Base-by-base conservation (phyloP, 2,888 invertebrate species). In the Chorisops tibialis region DNA sequence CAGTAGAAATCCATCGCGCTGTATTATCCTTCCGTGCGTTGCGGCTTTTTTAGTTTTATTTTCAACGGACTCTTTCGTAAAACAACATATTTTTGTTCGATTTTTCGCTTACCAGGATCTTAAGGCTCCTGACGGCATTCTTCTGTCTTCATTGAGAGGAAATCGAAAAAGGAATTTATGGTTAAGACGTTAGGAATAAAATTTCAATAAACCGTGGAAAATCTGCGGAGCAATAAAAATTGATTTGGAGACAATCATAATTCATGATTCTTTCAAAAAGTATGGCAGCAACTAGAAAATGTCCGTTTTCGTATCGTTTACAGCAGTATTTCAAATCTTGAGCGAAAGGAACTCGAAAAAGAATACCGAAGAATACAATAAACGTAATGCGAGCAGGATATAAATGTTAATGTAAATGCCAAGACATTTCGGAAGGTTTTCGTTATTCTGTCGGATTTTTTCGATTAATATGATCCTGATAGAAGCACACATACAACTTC, bases 221-320 rank as follows among this genome's bases (percentile, higher is more conserved):
- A 63, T 63, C 63, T 61, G 56, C 49, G 39, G 41, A 48, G 63
- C 58, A 63, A 63, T 63, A 63, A 63, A 63, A 63, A 63, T 54
- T 63, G 63, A 63, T 63, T 63, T 50, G 50, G 61, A 63, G 56
- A 63, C 63, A 63, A 63, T 63, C 63, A 63, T 63, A 63, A 61
- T 43, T 61, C 56, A 61, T 63, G 63, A 54, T 60, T 54, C 49
- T 38, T 56, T 43, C 45, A 24, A n/a, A n/a, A n/a, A n/a, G n/a
- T n/a, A n/a, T 30, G 30, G 43, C 41, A 5, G 19, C 16, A 12
- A 43, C 9, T 4, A 43, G n/a, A 5, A 0, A 16, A 12, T 41
- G 41, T n/a, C 41, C 41, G 16, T 39, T 12, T 6, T 41, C 41
- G 41, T n/a, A 30, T 30, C 30, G 30, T 30, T n/a, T n/a, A n/a